Conservation (phyloP, 2,797 vertebrate genomes). For the Pangasius larnaudii region DNA sequence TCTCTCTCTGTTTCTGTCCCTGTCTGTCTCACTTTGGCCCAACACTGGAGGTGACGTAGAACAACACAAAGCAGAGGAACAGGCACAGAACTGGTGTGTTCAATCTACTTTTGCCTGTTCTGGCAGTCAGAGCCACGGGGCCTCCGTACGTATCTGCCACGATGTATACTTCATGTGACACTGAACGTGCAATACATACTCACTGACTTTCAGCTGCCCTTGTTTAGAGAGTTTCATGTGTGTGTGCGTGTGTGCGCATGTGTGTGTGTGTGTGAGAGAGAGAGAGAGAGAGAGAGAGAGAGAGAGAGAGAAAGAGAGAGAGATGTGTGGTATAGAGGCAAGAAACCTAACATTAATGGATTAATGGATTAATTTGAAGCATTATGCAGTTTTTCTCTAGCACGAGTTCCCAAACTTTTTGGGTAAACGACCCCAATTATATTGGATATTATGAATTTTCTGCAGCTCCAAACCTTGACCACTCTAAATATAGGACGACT, state of each 20-base stretch:
- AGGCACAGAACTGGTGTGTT: slow-evolving; percentile 57
- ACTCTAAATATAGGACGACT: neutral
- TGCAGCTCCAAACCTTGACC: neutral
- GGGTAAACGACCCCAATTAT: too few relatives aligned
- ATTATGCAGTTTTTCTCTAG: neutral
- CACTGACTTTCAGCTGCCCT: slow-evolving; percentile 73
- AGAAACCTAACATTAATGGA: slow-evolving; percentile 9
- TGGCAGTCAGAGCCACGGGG: slow-evolving; percentile 68
- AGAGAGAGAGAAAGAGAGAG: neutral
- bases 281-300: neutral
- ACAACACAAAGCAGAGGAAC: slow-evolving; percentile 58
- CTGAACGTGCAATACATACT: slow-evolving; percentile 44
- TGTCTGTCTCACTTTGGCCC: slow-evolving; percentile 40
- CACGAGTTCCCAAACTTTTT: neutral
- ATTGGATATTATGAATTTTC: neutral
- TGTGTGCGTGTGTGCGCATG: slow-evolving; percentile 35
- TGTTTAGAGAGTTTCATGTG: slow-evolving; percentile 65
- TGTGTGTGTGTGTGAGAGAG: too few relatives aligned
- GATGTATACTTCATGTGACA: slow-evolving; percentile 66
- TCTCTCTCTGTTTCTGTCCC: slow-evolving; percentile 44
- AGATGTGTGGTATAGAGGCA: neutral
- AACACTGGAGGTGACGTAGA: slow-evolving; percentile 39
- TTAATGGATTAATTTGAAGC: neutral
- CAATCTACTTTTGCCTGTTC: slow-evolving; percentile 72
- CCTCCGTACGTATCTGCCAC: slow-evolving; percentile 70